A percentile compares a stretch with the other conserved stretches of the same genome.
Conservation (phyloP, 2,888 invertebrate species). For the Allolobophora icterica region DNA sequence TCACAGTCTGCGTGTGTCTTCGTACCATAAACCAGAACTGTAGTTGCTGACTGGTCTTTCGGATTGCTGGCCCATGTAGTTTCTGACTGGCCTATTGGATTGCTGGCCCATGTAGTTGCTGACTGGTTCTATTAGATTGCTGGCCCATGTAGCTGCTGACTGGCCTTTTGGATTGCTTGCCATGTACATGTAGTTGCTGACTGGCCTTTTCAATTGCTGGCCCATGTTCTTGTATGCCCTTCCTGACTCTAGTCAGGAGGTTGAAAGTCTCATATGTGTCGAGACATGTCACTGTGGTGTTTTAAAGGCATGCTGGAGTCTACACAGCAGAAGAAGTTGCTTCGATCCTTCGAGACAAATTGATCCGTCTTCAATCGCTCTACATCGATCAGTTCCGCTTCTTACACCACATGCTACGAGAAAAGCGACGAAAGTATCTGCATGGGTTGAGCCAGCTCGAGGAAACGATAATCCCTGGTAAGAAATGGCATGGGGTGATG, state of each 20-base stretch:
- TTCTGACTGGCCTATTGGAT: too few species aligned
- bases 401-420: conserved; percentile 76
- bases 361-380: conserved; percentile 78
- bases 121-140: too few species aligned
- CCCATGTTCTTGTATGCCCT: neutral
- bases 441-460: conserved; percentile 64
- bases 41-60: neutral
- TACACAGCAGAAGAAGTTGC: conserved; percentile 88
- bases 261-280: too few species aligned
- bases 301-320: conserved; percentile 80
- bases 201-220: too few species aligned
- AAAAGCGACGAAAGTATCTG: conserved; percentile 78
- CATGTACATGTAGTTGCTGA: too few species aligned
- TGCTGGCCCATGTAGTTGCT: too few species aligned
- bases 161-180: too few species aligned
- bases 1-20: neutral
- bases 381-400: conserved; percentile 84
- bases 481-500: too few species aligned
- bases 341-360: conserved; percentile 76
- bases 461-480: neutral
- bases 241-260: neutral
- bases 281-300: neutral
- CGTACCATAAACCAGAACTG: neutral
- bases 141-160: too few species aligned
- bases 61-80: neutral